Evolutionary conservation across 2,797 vertebrate species (phyloP).

Genomic region (Telmatherina bonti): DNA sequence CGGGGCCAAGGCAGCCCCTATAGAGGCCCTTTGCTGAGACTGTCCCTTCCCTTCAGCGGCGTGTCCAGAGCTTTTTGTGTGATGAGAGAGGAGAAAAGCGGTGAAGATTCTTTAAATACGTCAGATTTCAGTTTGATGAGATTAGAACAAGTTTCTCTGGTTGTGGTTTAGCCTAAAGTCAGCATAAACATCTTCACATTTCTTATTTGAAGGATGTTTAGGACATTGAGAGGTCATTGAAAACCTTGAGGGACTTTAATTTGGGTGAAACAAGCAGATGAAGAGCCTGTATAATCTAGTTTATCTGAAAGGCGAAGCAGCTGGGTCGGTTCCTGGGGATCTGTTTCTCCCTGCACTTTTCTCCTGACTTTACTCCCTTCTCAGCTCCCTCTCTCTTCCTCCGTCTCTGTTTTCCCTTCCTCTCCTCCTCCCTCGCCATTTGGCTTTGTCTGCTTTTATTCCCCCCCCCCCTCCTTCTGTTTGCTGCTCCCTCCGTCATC

Average conservation of each 20-base stretch:
- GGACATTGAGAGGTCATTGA: conserved; percentile 30
- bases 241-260: conserved; percentile 33
- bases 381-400: conserved; percentile 28
- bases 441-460: conserved; percentile 52
- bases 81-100: conserved; percentile 6
- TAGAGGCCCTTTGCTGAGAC: conserved; percentile 65
- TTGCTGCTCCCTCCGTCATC: conserved; percentile 72
- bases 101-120: conserved; percentile 27
- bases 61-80: conserved; percentile 49
- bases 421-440: conserved; percentile 52
- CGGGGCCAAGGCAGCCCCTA: conserved; percentile 66
- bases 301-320: conserved; percentile 49
- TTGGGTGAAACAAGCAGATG: conserved; percentile 36
- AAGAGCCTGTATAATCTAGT: conserved; percentile 55
- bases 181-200: background rate
- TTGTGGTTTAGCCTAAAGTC: background rate
- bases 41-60: conserved; percentile 36
- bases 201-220: background rate
- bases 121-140: conserved; percentile 13
- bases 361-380: conserved; percentile 52
- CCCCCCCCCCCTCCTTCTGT: conserved; percentile 59
- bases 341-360: conserved; percentile 32
- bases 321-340: conserved; percentile 44
- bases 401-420: conserved; percentile 49
- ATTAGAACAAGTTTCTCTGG: background rate